Conservation (phyloP, 2,888 invertebrate species). For the Tetramorium bicarinatum region DNA sequence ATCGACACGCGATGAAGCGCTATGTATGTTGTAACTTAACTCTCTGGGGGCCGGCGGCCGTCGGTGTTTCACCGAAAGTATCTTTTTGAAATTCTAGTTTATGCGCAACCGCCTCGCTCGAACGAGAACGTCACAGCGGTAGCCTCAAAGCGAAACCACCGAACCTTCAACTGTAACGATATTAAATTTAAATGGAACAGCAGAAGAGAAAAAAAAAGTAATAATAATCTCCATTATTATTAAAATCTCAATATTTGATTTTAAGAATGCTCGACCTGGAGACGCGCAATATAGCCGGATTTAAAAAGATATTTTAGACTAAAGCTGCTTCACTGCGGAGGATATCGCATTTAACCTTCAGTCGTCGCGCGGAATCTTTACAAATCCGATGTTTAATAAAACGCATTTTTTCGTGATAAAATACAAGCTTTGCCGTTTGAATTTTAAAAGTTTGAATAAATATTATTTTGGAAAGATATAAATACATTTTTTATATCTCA, state of each 20-base stretch:
- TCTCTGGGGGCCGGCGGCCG: not conserved
- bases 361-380: no score
- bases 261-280: not conserved
- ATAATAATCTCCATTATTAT: constrained; percentile 9
- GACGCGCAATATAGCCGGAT: not conserved
- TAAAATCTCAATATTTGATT: not conserved
- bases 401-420: no score
- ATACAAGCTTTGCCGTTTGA: no score
- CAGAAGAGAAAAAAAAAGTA: not conserved
- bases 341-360: not conserved
- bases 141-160: constrained; percentile 17
- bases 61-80: constrained; percentile 25
- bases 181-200: constrained; percentile 23
- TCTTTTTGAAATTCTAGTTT: constrained; percentile 42
- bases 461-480: no score
- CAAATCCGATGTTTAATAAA: no score
- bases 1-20: constrained; percentile 26
- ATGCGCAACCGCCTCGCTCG: not conserved
- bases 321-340: not conserved
- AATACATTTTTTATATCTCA: no score
- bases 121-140: constrained; percentile 9
- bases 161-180: constrained; percentile 3
- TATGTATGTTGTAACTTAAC: constrained; percentile 42
- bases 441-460: no score
- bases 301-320: not conserved